Base-by-base conservation (phyloP, 1,140 invertebrate genomes). In the Camponotus floridanus region DNA sequence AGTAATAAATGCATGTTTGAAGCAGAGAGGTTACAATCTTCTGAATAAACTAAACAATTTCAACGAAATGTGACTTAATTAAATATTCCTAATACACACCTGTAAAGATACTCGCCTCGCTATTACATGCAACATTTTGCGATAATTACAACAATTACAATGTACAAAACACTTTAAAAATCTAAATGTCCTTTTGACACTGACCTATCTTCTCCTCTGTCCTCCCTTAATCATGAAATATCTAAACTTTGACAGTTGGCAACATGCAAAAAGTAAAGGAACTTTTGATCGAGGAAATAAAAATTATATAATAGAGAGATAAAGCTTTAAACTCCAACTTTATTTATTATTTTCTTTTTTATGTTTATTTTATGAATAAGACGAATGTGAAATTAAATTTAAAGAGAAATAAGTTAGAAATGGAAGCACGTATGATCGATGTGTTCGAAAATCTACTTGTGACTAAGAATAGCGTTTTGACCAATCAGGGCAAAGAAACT, bases 121-220 rank as follows among this genome's bases (percentile, higher is more conserved):
- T 13, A 85, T 74, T 21, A 59, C 13, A 21, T 51, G 76, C 59
- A 91, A 87, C 88, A 87, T 91, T 86, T 87, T 78, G n/a, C 42
- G 18, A 64, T 7, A n/a, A 86, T 51, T 59, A 3, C n/a, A 51
- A 26, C 26, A 13, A 36, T 78, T 64, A 13, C 18, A 62, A 33
- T 42, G 3, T 1, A 9, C n/a, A 4, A 39, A 31, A 11, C 11
- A 26, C 26, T 26, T 26, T 26, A 48, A 45, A 48, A 57, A 15
- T 45, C 11, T 45, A 18, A 31, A 18, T 13, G 26, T 33, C 9
- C 59, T 48, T 42, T 61, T 31, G 21, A 76, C 74, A n/a, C 61
- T 33, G 51, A 74, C 33, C 9, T 9, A 51, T 15, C 4, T 18
- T 15, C 45, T 3, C 13, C 13, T 11, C 13, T 2, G 11, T 31